Conservation (phyloP, 2,797 vertebrate species). For the Acanthis flammea region DNA sequence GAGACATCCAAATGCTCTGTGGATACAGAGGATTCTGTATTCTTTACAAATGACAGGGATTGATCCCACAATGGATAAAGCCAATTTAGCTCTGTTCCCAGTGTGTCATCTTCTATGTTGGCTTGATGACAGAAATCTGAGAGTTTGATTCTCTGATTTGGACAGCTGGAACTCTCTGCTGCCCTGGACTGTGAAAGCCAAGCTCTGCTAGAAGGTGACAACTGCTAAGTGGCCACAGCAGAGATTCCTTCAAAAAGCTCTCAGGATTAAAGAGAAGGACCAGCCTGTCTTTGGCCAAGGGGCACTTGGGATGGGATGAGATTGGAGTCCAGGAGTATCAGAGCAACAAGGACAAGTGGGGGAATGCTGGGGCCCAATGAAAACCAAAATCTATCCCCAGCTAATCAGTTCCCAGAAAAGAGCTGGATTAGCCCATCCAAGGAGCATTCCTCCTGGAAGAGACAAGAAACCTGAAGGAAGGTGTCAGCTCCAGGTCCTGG, state of each 20-base stretch:
- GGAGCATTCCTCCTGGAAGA: not conserved
- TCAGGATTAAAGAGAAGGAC: not conserved
- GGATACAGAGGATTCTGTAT: rapidly evolving
- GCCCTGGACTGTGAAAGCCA: not conserved
- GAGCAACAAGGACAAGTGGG: rapidly evolving
- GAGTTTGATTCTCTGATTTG: not conserved
- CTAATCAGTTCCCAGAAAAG: not conserved
- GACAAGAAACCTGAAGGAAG: not conserved
- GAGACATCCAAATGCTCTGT: not conserved
- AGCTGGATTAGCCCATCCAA: not conserved
- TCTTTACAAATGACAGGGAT: not conserved
- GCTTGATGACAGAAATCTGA: not conserved
- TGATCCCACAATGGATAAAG: not conserved
- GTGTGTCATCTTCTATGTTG: not conserved
- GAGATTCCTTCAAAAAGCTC: not conserved
- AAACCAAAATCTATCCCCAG: rapidly evolving
- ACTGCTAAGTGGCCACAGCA: not conserved
- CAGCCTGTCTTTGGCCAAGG: too few species aligned
- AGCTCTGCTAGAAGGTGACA: not conserved
- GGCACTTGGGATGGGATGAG: not conserved
- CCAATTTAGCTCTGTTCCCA: not conserved
- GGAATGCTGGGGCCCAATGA: not conserved
- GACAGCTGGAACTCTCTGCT: not conserved
- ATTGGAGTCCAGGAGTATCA: not conserved
- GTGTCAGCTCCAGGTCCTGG: not conserved